Base-by-base conservation (phyloP, 2,113 vertebrate species). In the Myxocyprinus asiaticus region DNA sequence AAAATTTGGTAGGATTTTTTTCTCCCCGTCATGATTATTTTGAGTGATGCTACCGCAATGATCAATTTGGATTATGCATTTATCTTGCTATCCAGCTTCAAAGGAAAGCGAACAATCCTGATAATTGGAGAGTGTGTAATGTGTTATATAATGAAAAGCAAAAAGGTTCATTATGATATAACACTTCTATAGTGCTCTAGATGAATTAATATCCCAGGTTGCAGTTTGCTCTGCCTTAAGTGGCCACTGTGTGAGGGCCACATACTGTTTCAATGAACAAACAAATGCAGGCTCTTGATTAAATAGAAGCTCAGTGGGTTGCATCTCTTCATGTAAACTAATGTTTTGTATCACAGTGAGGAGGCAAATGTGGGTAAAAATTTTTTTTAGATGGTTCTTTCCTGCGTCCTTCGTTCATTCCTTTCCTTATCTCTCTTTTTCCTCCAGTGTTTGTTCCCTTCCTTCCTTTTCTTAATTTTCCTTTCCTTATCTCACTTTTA, bases 161-260 rank as follows among this genome's bases (percentile, higher is more conserved):
- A 66, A 67, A 81, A 69, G 14, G 69, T 61, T 51, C 61, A 6
- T 79, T 14, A 67, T 12, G 11, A 47, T 71, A 66, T 33, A 33
- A 33, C 22, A 33, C 22, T 33, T 10, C 69, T 71, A 59, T 75
- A 62, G 15, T 75, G n/a, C 14, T 50, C 44, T 58, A 78, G 69
- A 65, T 76, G 11, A 80, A 82, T 44, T 80, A 11, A 85, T 78
- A 15, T 56, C 50, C 62, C n/a, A 33, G 7, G 48, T 44, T 69
- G 12, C 63, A 76, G 70, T 44, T 58, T 81, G 77, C 81, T 73
- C 78, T 62, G 77, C 83, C 78, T 87, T 47, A 84, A 77, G 67
- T 71, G 80, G 48, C 5, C 53, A 67, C 53, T 67, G 68, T 59
- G 43, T 45, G 8, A 11, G 43, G 12, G 17, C 6, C 42, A 11